Percentiles rank a stretch among this genome's conserved stretches.
Evolutionary conservation across 2,888 invertebrate genomes (phyloP).

Genomic region (Caenorhabditis afra): DNA sequence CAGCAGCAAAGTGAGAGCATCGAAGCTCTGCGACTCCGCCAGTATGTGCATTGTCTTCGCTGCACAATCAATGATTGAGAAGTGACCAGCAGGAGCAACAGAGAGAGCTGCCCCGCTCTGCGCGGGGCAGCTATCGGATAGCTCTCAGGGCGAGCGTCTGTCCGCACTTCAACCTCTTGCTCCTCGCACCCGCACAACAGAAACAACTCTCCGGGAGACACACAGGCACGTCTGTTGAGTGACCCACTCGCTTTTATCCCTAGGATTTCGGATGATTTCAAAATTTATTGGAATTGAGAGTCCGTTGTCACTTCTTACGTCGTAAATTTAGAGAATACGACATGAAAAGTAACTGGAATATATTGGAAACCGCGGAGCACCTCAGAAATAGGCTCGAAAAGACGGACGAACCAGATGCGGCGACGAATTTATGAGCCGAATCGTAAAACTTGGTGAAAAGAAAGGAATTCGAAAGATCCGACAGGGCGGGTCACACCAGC

Average conservation of each 20-base stretch:
- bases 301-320: too few species aligned
- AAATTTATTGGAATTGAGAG: too few species aligned
- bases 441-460: slow-evolving; percentile 9
- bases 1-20: slow-evolving; percentile 28
- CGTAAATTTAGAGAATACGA: too few species aligned
- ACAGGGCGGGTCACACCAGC: background rate
- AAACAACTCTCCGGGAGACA: slow-evolving; percentile 32
- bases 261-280: too few species aligned
- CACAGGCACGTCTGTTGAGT: slow-evolving; percentile 10
- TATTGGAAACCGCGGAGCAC: too few species aligned
- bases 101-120: slow-evolving; percentile 16
- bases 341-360: too few species aligned
- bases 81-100: slow-evolving; percentile 51
- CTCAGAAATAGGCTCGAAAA: too few species aligned
- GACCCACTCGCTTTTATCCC: background rate
- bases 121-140: slow-evolving; percentile 56
- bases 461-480: slow-evolving; percentile 15
- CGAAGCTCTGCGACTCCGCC: slow-evolving; percentile 43
- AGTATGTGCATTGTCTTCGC: slow-evolving; percentile 34
- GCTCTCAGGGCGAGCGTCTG: slow-evolving; percentile 35
- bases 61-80: slow-evolving; percentile 57
- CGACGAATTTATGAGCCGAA: slow-evolving; percentile 9
- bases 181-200: slow-evolving; percentile 9
- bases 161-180: slow-evolving; percentile 51
- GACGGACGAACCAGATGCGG: too few species aligned